Evolutionary conservation across 2,113 vertebrate genomes (phyloP), one percentile per base, ranked within the genome.

Genomic region (Mesoclemmys tuberculata): DNA sequence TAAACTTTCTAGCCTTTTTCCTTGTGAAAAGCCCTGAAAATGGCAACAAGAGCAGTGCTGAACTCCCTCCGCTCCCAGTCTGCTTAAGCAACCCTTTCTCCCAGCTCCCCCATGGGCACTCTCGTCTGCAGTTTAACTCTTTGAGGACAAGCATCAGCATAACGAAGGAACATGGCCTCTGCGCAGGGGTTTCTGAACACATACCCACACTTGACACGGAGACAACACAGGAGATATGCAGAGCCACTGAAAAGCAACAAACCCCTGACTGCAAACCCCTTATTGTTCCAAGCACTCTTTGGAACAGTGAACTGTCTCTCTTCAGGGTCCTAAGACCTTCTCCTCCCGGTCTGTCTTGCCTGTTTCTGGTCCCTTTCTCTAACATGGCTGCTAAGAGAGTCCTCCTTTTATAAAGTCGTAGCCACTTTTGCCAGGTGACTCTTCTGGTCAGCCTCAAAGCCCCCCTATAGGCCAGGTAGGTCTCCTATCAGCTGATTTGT

Each of bases 21-120:
- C 93, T 74, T 58, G 78, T 44, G 56, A 90, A 96, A 88, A 41
- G 49, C 49, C 80, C 84, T 92, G 85, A 91, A 96, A 92, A 94
- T 29, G 27, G 82, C 56, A 92, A 97, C 84, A 93, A 93, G 75
- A 91, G 78, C 93, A 82, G 82, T 89, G 91, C 88, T 95, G 92
- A 87, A 92, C 61, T 3, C 61, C 16, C 3, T 2, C 6, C 13
- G 3, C 31, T 6, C 31, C 6, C 61, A 64, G 6, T 16, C 58
- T 61, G 11, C 58, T 61, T 61, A 61, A 35, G 13, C 31, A 35
- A 68, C 64, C 64, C 8, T 35, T n/a, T 21, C 35, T 4, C 35
- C 16, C 1, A 68, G 35, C 64, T n/a, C 18, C n/a, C n/a, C 18
- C n/a, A 19, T 5, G 64, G 64, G 4, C 64, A 71, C n/a, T 38